A percentile compares a stretch with the other conserved stretches of the same genome.
Evolutionary conservation across 2,797 vertebrate species (phyloP).

Genomic region (Garrulus glandarius): DNA sequence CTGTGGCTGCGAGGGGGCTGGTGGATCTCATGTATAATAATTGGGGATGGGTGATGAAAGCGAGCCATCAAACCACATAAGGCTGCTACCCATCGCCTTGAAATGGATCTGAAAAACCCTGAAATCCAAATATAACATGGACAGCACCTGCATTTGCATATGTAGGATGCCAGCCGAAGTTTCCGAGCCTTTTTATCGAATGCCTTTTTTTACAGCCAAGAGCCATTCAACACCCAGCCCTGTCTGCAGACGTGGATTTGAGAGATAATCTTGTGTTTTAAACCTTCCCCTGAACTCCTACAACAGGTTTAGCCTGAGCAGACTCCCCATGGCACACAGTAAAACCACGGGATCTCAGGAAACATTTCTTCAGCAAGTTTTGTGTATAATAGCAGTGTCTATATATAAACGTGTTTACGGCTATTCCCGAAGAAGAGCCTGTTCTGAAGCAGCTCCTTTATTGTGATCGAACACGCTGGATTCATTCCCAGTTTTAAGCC

Average conservation of each 20-base stretch:
- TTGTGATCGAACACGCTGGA: conserved; percentile 41
- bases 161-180: neutral
- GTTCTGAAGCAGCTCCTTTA: conserved; percentile 42
- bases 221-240: neutral
- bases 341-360: neutral
- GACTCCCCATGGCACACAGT: neutral
- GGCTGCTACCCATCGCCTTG: neutral
- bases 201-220: neutral
- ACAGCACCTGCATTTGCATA: conserved; percentile 14
- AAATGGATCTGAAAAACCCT: conserved; percentile 10
- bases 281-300: neutral
- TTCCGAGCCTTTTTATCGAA: neutral
- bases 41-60: neutral
- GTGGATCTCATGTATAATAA: neutral
- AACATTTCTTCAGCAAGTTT: neutral
- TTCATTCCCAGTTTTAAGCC: conserved; percentile 10
- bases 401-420: conserved; percentile 49
- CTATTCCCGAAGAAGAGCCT: conserved; percentile 9
- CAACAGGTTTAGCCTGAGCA: neutral
- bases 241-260: neutral
- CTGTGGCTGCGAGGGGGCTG: neutral
- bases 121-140: conserved; percentile 33
- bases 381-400: neutral
- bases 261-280: neutral
- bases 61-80: neutral